phyloP scores from a whole-genome alignment of 2,797 vertebrate genomes.

The Cirrhinus molitorella region DNA sequence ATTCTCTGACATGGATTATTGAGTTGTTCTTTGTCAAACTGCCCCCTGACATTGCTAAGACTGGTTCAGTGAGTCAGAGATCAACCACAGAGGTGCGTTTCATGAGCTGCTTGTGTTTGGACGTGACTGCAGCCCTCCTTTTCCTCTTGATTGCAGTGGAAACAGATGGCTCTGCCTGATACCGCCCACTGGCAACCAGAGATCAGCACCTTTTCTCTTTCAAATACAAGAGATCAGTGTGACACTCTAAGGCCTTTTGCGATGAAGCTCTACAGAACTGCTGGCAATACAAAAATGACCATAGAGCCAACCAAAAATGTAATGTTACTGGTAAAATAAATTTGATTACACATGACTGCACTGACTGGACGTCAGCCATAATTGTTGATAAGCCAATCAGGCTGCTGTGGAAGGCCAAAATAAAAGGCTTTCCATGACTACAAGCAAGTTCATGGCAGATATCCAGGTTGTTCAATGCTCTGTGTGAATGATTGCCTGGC shows the following conservation, averaged over 20 bases:
- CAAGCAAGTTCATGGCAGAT: conserved; percentile 46
- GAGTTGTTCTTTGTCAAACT: not conserved
- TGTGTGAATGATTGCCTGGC: conserved; percentile 43
- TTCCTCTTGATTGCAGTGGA: conserved; percentile 35
- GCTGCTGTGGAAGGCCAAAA: not conserved
- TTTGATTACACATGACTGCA: not conserved
- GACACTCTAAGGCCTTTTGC: not conserved
- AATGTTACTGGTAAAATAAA: no score
- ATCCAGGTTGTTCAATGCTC: conserved; percentile 39
- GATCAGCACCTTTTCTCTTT: conserved; percentile 37
- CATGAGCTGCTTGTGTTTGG: not conserved
- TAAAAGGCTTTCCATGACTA: conserved; percentile 52
- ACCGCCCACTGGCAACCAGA: conserved; percentile 38
- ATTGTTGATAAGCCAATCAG: conserved; percentile 2
- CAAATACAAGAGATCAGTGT: not conserved
- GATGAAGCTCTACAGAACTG: not conserved
- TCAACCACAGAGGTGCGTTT: not conserved
- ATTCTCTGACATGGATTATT: not conserved
- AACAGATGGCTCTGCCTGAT: conserved; percentile 55
- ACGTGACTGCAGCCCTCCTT: conserved; percentile 10
- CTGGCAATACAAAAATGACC: not conserved
- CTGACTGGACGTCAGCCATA: not conserved
- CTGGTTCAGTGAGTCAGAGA: not conserved
- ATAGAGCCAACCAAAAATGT: no score
- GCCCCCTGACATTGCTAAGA: not conserved